Evolutionary conservation across 2,888 invertebrate genomes (phyloP).

Genomic region (Sarcophaga carnaria): DNA sequence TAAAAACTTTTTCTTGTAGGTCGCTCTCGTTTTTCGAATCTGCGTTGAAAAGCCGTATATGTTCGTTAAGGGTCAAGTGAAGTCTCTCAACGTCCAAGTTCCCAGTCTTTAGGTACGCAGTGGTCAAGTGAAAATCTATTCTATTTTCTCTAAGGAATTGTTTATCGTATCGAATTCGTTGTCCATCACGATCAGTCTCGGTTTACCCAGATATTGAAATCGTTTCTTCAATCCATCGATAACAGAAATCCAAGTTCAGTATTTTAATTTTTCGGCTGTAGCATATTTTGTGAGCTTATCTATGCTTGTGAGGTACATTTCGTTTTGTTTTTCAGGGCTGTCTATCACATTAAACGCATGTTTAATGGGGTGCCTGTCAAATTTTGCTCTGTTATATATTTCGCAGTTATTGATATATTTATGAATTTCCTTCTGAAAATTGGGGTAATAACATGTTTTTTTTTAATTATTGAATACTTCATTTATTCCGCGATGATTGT

Average conservation of each 20-base stretch:
- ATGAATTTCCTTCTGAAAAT: conserved; percentile 5
- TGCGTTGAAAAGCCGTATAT: neutral
- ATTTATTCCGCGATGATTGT: neutral
- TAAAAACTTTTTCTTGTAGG: conserved; percentile 2
- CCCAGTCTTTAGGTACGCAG: conserved; percentile 14
- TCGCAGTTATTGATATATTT: neutral
- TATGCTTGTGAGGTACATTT: conserved; percentile 42
- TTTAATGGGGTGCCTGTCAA: conserved; percentile 35
- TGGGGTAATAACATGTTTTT: no score
- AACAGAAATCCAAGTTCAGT: neutral
- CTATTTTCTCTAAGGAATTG: neutral
- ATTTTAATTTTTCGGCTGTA: conserved; percentile 36
- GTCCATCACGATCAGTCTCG: conserved; percentile 1
- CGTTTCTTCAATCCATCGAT: conserved; percentile 6
- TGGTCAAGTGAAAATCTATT: neutral
- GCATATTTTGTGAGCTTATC: conserved; percentile 49
- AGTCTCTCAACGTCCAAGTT: conserved; percentile 22
- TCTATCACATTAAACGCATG: conserved; percentile 29
- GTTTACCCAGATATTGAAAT: conserved; percentile 20
- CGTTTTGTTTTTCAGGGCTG: conserved; percentile 30
- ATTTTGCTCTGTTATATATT: conserved; percentile 28
- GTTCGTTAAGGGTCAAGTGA: conserved; percentile 12
- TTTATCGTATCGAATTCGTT: conserved; percentile 18
- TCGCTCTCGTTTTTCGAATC: neutral
- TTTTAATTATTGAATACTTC: conserved; percentile 3